phyloP scores from a whole-genome alignment of 2,797 vertebrate genomes.

The Peromyscus attwateri region DNA sequence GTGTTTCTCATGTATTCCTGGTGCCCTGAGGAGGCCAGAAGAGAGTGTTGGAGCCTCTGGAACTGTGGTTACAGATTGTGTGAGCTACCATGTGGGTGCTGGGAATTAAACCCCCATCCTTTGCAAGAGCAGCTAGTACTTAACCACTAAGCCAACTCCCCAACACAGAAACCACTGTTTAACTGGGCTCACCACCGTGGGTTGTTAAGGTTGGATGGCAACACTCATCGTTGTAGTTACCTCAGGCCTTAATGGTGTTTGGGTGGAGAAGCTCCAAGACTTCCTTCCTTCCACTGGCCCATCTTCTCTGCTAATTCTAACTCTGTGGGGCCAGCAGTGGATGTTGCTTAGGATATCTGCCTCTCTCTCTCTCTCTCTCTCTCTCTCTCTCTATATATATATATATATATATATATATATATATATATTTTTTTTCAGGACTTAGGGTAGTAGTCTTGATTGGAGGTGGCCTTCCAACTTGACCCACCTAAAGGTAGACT shows the following conservation, averaged over 20 bases:
- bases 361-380: too few relatives aligned
- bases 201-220: neutral
- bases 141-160: neutral
- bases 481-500: neutral
- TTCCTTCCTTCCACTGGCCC: neutral
- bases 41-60: neutral
- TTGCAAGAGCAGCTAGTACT: neutral
- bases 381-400: too few relatives aligned
- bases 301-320: neutral
- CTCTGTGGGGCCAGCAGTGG: neutral
- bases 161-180: neutral
- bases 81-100: neutral
- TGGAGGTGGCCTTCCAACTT: neutral
- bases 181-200: neutral
- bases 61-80: neutral
- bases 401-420: neutral
- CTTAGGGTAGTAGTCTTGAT: conserved; percentile 16
- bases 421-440: neutral
- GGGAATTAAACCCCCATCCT: neutral
- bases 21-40: neutral
- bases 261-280: neutral
- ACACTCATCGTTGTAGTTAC: neutral
- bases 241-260: neutral
- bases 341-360: neutral
- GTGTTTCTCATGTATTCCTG: neutral